Conservation (phyloP, 2,888 invertebrate species). For the Dascillus cervinus region DNA sequence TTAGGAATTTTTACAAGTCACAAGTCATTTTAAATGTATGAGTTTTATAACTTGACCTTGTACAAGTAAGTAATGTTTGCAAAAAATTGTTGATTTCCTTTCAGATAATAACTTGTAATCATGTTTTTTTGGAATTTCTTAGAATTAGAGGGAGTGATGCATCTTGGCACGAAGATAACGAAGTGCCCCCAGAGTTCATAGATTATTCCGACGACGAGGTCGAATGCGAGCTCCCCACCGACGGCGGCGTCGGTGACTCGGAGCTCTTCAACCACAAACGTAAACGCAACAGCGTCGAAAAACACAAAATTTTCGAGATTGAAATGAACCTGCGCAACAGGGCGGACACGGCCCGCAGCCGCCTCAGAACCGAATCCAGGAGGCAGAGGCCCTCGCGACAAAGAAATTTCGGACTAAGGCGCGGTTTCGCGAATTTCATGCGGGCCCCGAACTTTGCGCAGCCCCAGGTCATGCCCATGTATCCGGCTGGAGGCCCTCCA, state of each 20-base stretch:
- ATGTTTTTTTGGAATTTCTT: too few species aligned
- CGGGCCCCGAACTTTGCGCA: neutral
- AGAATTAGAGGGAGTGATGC: conserved; percentile 83
- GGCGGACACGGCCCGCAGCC: conserved; percentile 27
- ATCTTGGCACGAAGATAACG: conserved; percentile 76
- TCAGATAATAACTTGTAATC: too few species aligned
- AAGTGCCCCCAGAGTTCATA: conserved; percentile 61
- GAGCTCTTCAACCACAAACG: conserved; percentile 12
- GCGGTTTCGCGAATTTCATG: neutral
- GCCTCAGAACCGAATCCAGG: conserved; percentile 17
- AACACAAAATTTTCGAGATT: conserved; percentile 33
- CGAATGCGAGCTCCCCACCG: conserved; percentile 43
- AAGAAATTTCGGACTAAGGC: neutral
- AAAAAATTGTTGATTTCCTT: too few species aligned
- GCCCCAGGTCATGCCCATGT: neutral
- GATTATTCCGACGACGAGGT: conserved; percentile 89
- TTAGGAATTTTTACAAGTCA: too few species aligned
- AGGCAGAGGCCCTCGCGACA: conserved; percentile 7
- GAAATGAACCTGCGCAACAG: conserved; percentile 41
- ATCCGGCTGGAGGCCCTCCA: neutral
- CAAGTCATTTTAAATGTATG: too few species aligned
- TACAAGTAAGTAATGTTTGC: too few species aligned
- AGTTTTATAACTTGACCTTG: too few species aligned
- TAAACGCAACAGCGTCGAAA: conserved; percentile 28
- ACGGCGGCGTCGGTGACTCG: conserved; percentile 19